Conservation (phyloP, 53 echinoderm and acorn worm genomes). For the Echinometra lucunter region DNA sequence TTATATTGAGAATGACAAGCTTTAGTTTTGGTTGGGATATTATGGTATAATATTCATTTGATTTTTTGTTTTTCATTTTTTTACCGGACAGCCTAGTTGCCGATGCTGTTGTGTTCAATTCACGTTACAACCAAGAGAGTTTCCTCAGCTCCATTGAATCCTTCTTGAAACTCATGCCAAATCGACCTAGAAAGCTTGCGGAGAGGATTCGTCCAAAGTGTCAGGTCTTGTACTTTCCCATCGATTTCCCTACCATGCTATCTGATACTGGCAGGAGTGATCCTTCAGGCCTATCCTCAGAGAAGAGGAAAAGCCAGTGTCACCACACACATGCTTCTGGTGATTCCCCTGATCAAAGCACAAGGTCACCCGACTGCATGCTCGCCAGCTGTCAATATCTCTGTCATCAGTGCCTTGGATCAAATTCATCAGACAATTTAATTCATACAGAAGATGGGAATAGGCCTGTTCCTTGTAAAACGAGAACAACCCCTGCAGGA, state of each 20-base stretch:
- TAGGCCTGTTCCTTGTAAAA: not conserved
- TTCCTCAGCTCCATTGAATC: slow-evolving; percentile 84
- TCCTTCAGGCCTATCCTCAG: not conserved
- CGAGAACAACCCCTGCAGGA: not conserved
- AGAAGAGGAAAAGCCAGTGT: not conserved
- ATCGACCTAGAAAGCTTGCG: slow-evolving; percentile 76
- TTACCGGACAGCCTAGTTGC: slow-evolving; percentile 85
- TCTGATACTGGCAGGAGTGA: not conserved
- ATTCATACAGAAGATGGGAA: not conserved
- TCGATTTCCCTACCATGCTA: slow-evolving; percentile 60
- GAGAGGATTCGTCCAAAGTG: slow-evolving; percentile 87
- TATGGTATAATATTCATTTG: not conserved
- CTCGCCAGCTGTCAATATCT: not conserved
- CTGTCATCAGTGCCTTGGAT: not conserved
- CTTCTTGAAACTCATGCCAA: slow-evolving; percentile 91
- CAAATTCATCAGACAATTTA: not conserved
- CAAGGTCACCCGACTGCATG: not conserved
- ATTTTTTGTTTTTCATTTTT: not conserved
- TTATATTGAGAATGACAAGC: too few species aligned
- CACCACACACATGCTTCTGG: not conserved
- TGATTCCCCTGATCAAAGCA: not conserved
- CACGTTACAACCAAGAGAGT: slow-evolving; percentile 92
- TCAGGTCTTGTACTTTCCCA: slow-evolving; percentile 86
- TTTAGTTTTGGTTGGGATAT: too few species aligned
- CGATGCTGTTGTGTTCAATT: slow-evolving; percentile 89